Evolutionary conservation across 1,140 invertebrate species (phyloP), one percentile per base, ranked within the genome.

Genomic region (Drosophila busckii): DNA sequence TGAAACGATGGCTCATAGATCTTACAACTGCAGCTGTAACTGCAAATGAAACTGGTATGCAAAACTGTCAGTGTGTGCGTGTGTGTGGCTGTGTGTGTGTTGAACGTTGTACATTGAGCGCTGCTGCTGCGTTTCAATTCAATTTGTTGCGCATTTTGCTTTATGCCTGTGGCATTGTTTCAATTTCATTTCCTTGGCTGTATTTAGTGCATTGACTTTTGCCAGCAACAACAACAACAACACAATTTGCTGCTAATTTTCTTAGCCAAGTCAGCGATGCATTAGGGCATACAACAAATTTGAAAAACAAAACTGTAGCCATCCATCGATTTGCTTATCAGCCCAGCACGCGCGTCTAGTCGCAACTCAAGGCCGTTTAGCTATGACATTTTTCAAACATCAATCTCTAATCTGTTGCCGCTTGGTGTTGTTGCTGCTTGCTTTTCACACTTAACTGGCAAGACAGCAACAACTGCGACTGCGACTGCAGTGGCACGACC

Each of bases 121-220:
- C 15, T 40, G 44, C 42, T 17, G 25, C 38, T 46, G 12, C 32
- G 10, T 13, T 46, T 20, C 23, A 40, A 40, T 49, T 40, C 9
- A 13, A 22, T n/a, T 35, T 34, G 15, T 20, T 7, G 48, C 13
- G 29, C 17, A 25, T 9, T 52, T 31, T 5, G 41, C 52, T 53
- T 31, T 13, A 26, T 23, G 20, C 2, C 15, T 29, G 17, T 23
- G 17, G 17, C 12, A 45, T 42, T 41, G 28, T 29, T 59, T 55
- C 34, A 50, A 56, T 67, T 71, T 45, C 20, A 78, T 80, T 80
- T 73, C 65, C 67, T 71, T 63, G 45, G 31, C 52, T 16, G 35
- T 29, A 6, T 9, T 28, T 37, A 45, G 73, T 68, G 63, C 68
- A 71, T 71, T 71, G 68, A 71, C 68, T 71, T 59, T 35, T 34